Percentiles rank a stretch among this genome's conserved stretches.
These are phyloP conservation scores for Penaeus vannamei DNA, from an alignment of 1,140 invertebrate species.

Conservation along the genomic window DNA sequence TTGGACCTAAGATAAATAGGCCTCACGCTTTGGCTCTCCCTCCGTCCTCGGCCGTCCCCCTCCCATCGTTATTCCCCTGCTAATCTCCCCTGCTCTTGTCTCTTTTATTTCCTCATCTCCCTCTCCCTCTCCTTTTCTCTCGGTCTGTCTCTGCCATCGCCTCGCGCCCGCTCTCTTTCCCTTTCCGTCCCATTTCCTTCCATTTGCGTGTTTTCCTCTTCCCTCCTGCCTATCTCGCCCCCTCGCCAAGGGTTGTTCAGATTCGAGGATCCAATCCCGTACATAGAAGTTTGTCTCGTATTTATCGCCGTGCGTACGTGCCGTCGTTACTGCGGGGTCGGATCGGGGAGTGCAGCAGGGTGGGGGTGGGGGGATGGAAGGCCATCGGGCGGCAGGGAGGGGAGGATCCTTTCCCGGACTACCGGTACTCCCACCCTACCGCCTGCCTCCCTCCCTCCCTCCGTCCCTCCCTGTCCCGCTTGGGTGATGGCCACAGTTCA, in stretches of 20 bases:
- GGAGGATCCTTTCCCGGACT: no score
- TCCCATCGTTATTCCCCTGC: background rate
- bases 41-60: background rate
- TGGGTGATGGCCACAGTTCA: no score
- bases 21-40: constrained; percentile 6
- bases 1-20: no score
- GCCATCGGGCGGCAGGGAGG: no score
- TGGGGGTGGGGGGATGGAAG: no score
- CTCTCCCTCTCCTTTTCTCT: background rate
- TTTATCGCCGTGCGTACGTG: no score
- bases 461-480: background rate
- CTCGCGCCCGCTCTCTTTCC: background rate
- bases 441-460: background rate
- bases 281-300: no score
- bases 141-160: background rate
- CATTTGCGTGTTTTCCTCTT: background rate
- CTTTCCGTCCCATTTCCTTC: background rate
- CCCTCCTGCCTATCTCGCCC: background rate
- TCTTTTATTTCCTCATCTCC: background rate
- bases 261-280: no score
- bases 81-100: background rate
- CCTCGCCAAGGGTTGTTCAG: no score
- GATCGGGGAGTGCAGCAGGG: no score
- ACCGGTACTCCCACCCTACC: background rate
- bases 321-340: no score